Evolutionary conservation across 2,113 vertebrate species (phyloP).

Genomic region (Psophia crepitans): DNA sequence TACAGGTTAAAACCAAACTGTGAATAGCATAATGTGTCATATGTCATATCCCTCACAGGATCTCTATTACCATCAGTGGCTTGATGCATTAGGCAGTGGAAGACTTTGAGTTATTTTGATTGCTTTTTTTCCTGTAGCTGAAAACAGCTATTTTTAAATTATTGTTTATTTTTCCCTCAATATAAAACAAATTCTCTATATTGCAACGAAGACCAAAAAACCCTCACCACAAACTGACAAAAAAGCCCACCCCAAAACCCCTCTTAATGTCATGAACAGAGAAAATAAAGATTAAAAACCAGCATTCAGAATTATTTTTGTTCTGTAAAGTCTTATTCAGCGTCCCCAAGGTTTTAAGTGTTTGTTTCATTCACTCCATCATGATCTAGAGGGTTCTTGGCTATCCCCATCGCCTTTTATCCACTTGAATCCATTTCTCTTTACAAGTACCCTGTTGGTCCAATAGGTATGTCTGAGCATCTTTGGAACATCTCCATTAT

Average conservation of each 20-base stretch:
- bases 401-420: neutral
- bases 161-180: neutral
- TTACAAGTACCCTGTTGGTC: neutral
- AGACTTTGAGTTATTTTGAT: neutral
- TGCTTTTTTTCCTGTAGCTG: neutral
- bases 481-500: constrained; percentile 1
- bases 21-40: neutral
- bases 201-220: neutral
- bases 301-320: neutral
- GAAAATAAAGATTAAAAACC: neutral
- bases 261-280: neutral
- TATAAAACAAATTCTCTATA: neutral
- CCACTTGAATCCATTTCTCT: neutral
- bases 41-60: neutral
- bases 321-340: neutral
- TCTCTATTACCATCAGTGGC: neutral
- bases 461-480: neutral
- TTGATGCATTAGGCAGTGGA: neutral
- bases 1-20: neutral
- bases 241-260: no score
- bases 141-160: neutral
- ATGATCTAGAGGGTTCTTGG: neutral
- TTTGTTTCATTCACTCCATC: neutral
- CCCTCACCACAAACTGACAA: neutral
- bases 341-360: neutral